phyloP scores from a whole-genome alignment of 2,888 invertebrate species.

The Actias luna region DNA sequence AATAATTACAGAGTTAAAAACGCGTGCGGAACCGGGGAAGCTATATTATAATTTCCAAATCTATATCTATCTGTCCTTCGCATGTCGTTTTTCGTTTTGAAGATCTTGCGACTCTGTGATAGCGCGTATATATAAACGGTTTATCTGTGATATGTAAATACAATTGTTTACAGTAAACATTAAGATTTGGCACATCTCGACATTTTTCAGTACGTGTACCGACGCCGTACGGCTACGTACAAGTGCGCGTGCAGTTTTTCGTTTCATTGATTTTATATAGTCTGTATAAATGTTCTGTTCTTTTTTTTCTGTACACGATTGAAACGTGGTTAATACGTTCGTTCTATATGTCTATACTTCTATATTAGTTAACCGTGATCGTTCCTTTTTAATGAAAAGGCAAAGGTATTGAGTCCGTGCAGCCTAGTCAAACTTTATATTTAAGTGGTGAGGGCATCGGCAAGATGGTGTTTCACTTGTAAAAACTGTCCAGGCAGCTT shows the following conservation, averaged over 20 bases:
- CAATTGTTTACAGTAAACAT: slow-evolving; percentile 27
- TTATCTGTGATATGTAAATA: slow-evolving; percentile 32
- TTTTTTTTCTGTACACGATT: slow-evolving; percentile 1
- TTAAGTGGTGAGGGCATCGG: no score
- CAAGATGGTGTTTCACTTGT: no score
- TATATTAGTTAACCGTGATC: background rate
- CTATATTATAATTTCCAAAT: background rate
- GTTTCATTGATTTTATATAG: background rate
- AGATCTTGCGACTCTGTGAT: slow-evolving; percentile 9
- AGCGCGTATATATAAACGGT: slow-evolving; percentile 19
- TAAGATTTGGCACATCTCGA: slow-evolving; percentile 31
- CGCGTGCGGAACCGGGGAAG: background rate
- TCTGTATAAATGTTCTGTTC: background rate
- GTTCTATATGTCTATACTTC: background rate
- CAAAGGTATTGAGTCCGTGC: no score
- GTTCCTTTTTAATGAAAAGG: background rate
- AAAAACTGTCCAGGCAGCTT: no score
- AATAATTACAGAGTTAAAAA: background rate
- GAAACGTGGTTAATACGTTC: background rate
- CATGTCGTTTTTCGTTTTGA: background rate
- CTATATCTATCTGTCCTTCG: background rate
- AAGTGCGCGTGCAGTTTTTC: background rate
- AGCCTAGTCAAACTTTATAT: no score
- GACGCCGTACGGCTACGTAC: slow-evolving; percentile 13
- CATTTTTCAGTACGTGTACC: slow-evolving; percentile 28